Evolutionary conservation across 2,113 vertebrate genomes (phyloP).

Genomic region (Orientallactaga bullata): DNA sequence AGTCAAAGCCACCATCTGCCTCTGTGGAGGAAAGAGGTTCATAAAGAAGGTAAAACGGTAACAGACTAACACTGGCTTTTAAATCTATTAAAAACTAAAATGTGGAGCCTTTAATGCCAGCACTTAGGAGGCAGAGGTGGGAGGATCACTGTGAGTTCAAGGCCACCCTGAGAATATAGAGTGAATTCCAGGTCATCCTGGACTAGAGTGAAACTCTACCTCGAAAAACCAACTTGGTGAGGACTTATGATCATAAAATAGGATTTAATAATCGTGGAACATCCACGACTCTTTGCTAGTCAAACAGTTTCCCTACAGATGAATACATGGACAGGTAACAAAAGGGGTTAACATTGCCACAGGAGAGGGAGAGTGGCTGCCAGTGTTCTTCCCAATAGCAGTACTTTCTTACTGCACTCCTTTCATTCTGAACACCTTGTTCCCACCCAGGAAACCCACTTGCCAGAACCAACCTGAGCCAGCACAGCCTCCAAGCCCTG

Average conservation of each 20-base stretch:
- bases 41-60: background rate
- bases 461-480: background rate
- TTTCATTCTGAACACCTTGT: background rate
- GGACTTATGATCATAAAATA: background rate
- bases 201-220: too few species aligned
- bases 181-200: too few species aligned
- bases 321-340: background rate
- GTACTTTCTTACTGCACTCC: background rate
- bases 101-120: too few species aligned
- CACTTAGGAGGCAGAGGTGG: too few species aligned
- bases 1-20: background rate
- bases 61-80: slow-evolving; percentile 25
- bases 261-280: background rate
- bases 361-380: background rate
- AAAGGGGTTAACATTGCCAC: background rate
- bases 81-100: slow-evolving; percentile 39
- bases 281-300: background rate
- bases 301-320: background rate
- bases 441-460: slow-evolving; percentile 37
- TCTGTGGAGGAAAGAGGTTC: background rate
- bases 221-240: background rate
- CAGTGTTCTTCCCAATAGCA: background rate
- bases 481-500: background rate
- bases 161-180: too few species aligned
- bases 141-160: too few species aligned